A percentile compares a stretch with the other conserved stretches of the same genome.
Conservation (phyloP, 2,797 vertebrate genomes). For the Sebastes iracundus region DNA sequence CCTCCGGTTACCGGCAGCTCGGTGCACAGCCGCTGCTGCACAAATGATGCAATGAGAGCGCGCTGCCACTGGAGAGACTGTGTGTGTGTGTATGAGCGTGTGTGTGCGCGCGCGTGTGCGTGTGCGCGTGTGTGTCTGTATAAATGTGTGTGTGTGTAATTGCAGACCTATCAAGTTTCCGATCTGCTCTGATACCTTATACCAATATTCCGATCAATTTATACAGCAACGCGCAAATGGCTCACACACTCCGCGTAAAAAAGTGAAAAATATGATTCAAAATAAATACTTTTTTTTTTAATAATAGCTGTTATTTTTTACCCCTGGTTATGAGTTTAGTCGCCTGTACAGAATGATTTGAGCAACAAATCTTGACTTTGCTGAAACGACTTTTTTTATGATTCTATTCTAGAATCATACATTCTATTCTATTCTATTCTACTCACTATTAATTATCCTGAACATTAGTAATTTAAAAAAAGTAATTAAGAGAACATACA, state of each 20-base stretch:
- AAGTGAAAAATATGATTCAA: not conserved
- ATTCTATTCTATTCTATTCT: no score
- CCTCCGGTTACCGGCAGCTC: slow-evolving; percentile 6
- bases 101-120: not conserved
- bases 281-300: not conserved
- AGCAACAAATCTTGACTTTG: not conserved
- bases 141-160: not conserved
- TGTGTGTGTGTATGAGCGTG: not conserved
- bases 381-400: not conserved
- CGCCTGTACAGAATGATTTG: no score
- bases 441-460: not conserved
- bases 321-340: not conserved
- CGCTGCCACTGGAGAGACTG: slow-evolving; percentile 4
- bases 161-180: slow-evolving; percentile 14
- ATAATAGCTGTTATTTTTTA: not conserved
- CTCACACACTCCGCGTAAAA: not conserved
- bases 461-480: not conserved
- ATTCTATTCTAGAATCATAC: not conserved
- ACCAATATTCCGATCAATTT: slow-evolving; percentile 6
- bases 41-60: slow-evolving; percentile 17
- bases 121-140: not conserved
- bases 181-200: not conserved
- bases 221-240: not conserved
- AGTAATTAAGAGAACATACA: not conserved
- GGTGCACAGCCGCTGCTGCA: slow-evolving; percentile 12